Base-by-base conservation (phyloP, 2,888 invertebrate species). In the Pediacus dermestoides region DNA sequence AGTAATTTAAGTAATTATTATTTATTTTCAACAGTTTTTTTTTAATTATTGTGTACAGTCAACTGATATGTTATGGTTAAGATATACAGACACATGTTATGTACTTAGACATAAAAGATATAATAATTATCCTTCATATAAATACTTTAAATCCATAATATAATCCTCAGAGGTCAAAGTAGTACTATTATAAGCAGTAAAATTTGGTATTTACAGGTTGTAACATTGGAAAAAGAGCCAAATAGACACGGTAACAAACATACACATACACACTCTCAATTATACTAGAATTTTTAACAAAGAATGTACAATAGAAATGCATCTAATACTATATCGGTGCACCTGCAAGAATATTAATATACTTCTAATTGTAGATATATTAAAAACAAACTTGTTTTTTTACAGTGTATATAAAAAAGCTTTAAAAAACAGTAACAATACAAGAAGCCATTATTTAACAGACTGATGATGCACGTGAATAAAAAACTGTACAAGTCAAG, bases 1-100 rank as follows among this genome's bases (percentile, higher is more conserved):
- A 69, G 68, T 70, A 68, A 64, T 63, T 63, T 68, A 67, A 67
- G 67, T 65, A 57, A 65, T 63, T 54, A 61, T 64, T 64, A 66
- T 65, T 67, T 64, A 64, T 66, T 66, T 61, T 58, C 53, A 55
- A 54, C 52, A 58, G 58, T 61, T 60, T 61, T 57, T 53, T 61
- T 61, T 61, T 56, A 52, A 55, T 53, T 59, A 57, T 55, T 58
- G 12, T 65, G 64, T 65, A 65, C 62, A 65, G 60, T 58, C 48
- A 30, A 48, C 43, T 47, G 52, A 49, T 53, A 44, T 50, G 50
- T 50, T 49, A 45, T 28, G 38, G 33, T 45, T 45, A 50, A 44
- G 48, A 48, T 51, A 44, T 47, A 44, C 23, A 23, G 48, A 52
- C 50, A 47, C 51, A 48, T 47, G 49, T 50, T 52, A 53, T 53